Evolutionary conservation across 2,797 vertebrate genomes (phyloP).

Genomic region (Mormyrops boulengeri): DNA sequence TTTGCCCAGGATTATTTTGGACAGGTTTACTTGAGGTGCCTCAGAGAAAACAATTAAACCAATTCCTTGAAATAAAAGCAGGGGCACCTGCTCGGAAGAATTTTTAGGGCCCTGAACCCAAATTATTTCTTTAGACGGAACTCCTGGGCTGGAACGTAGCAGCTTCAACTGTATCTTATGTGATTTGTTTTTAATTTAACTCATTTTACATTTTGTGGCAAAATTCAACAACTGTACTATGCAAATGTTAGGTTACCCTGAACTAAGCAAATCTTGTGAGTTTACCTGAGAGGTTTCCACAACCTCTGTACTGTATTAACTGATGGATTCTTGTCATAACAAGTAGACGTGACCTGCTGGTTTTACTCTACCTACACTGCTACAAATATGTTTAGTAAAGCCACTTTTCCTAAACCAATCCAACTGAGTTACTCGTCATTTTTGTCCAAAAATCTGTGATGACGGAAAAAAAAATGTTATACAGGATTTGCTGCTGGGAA

Average conservation of each 20-base stretch:
- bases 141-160: neutral
- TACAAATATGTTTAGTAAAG: neutral
- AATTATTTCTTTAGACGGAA: neutral
- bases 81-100: neutral
- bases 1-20: neutral
- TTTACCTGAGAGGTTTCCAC: neutral
- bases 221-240: neutral
- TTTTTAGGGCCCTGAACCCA: neutral
- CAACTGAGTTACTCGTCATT: neutral
- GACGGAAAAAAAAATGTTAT: neutral
- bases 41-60: neutral
- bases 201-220: neutral
- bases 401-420: neutral
- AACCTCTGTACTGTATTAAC: neutral
- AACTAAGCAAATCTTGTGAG: neutral
- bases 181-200: neutral
- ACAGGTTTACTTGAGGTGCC: neutral
- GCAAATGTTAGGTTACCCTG: neutral
- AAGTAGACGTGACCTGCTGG: neutral
- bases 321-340: neutral
- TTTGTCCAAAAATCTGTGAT: neutral
- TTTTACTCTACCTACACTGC: neutral
- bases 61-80: neutral
- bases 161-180: neutral
- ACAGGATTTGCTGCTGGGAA: neutral